Conservation (phyloP, 2,113 vertebrate genomes). For the Symphodus melops region DNA sequence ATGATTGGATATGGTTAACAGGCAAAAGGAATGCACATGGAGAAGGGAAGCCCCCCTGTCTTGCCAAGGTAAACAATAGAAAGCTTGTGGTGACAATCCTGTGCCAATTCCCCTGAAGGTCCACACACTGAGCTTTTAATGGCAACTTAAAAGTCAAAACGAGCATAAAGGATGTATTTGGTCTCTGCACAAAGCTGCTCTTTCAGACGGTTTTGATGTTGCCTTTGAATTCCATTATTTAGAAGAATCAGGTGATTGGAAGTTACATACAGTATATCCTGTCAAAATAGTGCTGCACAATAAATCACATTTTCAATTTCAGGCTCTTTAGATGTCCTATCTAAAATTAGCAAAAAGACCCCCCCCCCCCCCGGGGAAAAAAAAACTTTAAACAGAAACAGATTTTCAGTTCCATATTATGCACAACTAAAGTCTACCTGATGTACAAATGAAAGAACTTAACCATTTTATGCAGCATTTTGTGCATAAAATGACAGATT, state of each 20-base stretch:
- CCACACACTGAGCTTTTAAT: constrained; percentile 15
- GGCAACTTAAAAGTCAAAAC: not conserved
- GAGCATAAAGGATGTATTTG: not conserved
- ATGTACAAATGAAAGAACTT: too few species aligned
- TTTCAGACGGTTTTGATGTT: constrained; percentile 10
- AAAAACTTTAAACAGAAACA: too few species aligned
- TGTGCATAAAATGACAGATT: too few species aligned
- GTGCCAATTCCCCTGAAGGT: constrained; percentile 14
- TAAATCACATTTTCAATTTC: not conserved
- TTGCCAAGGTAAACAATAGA: constrained; percentile 62
- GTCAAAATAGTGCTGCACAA: not conserved
- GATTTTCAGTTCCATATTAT: too few species aligned
- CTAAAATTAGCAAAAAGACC: too few species aligned
- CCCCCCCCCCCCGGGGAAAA: too few species aligned
- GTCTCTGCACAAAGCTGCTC: not conserved
- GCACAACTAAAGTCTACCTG: too few species aligned
- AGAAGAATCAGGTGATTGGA: not conserved
- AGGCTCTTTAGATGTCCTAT: not conserved
- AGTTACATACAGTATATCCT: not conserved
- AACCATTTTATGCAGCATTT: too few species aligned
- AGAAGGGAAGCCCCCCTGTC: constrained; percentile 40
- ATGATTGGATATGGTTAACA: constrained; percentile 60
- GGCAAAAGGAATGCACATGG: constrained; percentile 55
- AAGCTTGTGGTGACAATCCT: constrained; percentile 15
- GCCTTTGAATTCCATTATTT: constrained; percentile 9